phyloP scores from a whole-genome alignment of 2,888 invertebrate genomes.

The Deilephila porcellus region DNA sequence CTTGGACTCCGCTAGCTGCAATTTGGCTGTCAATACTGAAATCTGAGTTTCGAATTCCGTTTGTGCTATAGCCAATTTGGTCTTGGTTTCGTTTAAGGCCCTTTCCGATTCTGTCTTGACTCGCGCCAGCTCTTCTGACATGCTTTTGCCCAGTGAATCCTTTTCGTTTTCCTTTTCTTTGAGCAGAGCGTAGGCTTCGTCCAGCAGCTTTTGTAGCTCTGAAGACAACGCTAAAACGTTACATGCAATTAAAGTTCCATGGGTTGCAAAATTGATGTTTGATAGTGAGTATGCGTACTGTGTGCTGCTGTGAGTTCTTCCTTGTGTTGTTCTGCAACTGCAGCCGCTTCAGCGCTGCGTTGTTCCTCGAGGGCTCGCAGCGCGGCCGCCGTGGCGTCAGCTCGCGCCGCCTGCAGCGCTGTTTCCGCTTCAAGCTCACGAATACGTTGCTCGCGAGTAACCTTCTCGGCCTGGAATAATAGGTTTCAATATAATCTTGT shows the following conservation, averaged over 20 bases:
- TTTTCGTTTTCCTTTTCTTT: constrained; percentile 82
- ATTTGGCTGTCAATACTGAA: constrained; percentile 80
- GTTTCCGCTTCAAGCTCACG: constrained; percentile 73
- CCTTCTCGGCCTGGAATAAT: constrained; percentile 63
- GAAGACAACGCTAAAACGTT: constrained; percentile 76
- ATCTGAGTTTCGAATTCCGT: constrained; percentile 86
- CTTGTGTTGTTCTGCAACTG: constrained; percentile 68
- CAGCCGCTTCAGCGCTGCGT: constrained; percentile 61
- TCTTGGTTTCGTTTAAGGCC: constrained; percentile 80
- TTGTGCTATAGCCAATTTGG: constrained; percentile 88
- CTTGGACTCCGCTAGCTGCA: constrained; percentile 82
- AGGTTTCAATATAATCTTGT: neutral
- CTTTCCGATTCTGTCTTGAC: constrained; percentile 81
- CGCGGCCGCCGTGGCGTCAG: constrained; percentile 70
- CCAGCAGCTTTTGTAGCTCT: constrained; percentile 79
- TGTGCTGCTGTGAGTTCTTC: constrained; percentile 79
- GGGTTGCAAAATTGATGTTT: neutral
- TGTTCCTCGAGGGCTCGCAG: constrained; percentile 69
- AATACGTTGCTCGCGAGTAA: constrained; percentile 81
- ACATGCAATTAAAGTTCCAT: constrained; percentile 17
- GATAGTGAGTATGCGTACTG: constrained; percentile 53
- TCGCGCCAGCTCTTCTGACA: constrained; percentile 77
- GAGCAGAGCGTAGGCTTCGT: constrained; percentile 81
- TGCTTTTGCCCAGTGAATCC: constrained; percentile 78
- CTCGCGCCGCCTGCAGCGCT: constrained; percentile 66